Base-by-base conservation (phyloP, 2,888 invertebrate genomes). In the Heliconius hortense region DNA sequence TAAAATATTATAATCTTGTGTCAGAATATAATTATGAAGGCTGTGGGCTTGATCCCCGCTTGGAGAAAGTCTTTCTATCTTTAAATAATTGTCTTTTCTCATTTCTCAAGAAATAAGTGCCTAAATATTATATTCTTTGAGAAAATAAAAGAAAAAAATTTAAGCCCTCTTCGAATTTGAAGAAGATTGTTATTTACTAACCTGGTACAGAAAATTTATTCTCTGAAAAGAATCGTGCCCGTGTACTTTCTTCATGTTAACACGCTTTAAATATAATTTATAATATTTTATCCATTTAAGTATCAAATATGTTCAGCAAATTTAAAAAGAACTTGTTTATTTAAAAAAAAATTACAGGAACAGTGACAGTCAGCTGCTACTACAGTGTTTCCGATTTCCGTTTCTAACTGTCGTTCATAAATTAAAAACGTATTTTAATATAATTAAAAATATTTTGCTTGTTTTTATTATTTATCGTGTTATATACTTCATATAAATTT, bases 181-280 rank as follows among this genome's bases (percentile, higher is more conserved):
- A 4, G 11, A 56, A 10, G 10, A n/a, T 48, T 28, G 11, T 1
- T 24, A 21, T 35, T 62, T 48, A 28, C 84, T 83, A 89, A 95
- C 96, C 90, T 96, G 96, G 86, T 96, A 96, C 35, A 96, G 89
- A 84, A 95, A 96, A 87, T 96, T 96, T 86, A 96, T 95, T 76
- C 96, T 91, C 83, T 96, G 95, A 83, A 96, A 96, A 35, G 95
- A 93, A 85, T 96, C 96, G 84, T 96, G 96, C 75, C 96, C 96
- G 82, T 95, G 95, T 77, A 96, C 95, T 87, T 95, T 94, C 84
- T 94, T 95, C 84, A 89, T 89, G 4, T 28, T 24, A 21, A 28
- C 0, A 0, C 10, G 4, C 24, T 66, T n/a, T 35, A 15, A 26
- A 43, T 64, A n/a, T 5, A 8, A n/a, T 10, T 56, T n/a, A 56